Conservation (phyloP, 2,888 invertebrate species). For the Anthophora plumipes region DNA sequence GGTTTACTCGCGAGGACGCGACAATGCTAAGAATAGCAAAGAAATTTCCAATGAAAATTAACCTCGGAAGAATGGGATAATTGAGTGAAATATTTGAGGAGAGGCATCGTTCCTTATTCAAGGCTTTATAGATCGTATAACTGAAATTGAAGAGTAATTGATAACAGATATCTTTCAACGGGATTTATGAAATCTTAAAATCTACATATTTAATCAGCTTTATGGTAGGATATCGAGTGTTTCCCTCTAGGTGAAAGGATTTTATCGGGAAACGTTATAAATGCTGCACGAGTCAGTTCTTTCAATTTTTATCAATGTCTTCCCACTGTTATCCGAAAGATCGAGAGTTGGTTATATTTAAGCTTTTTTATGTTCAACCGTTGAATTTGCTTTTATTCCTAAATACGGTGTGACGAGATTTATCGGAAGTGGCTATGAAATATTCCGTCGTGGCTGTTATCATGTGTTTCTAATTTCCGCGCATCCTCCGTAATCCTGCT, state of each 20-base stretch:
- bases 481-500: background rate
- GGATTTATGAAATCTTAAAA: background rate
- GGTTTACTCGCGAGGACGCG: background rate
- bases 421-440: slow-evolving; percentile 6
- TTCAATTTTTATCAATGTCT: background rate
- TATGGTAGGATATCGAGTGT: background rate
- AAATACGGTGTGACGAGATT: background rate
- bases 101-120: background rate
- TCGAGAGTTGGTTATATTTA: background rate
- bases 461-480: background rate
- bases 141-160: background rate
- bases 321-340: background rate
- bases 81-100: background rate
- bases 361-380: background rate
- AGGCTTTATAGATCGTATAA: background rate
- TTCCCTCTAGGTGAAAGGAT: no score
- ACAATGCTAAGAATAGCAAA: background rate
- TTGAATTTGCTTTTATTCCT: slow-evolving; percentile 9
- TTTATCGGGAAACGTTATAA: background rate
- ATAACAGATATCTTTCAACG: background rate
- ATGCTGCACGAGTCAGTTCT: background rate
- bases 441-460: slow-evolving; percentile 1
- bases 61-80: background rate
- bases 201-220: background rate
- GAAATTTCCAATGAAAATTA: background rate